Evolutionary conservation across 2,113 vertebrate species (phyloP), one percentile per base, ranked within the genome.

Genomic region (Caracal caracal): DNA sequence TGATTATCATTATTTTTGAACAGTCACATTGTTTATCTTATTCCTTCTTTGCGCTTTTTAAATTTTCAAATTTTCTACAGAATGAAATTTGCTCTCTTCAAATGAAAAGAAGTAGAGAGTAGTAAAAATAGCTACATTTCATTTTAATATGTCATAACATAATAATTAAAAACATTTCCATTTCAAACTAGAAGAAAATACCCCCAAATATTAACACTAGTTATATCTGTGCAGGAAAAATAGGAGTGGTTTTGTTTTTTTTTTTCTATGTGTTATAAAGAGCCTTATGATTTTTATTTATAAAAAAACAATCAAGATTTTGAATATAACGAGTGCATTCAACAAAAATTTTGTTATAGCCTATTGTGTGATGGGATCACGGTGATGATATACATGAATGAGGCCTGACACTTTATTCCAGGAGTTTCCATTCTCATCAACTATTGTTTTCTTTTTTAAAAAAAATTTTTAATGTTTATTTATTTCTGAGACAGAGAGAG

Each of bases 1-100:
- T 95, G 66, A 89, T 96, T 88, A 43, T 86, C 24, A 87, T 56
- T 82, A 22, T 75, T 94, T 95, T 91, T 51, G 30, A 93, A 95
- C 66, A 53, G 61, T 91, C 19, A 49, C 10, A 26, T 35, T 65
- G 9, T 17, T 1, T 35, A 33, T 90, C 13, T 78, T 51, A 47
- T 61, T 49, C 26, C 63, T 90, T 78, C 70, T 76, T 35, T 33
- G 37, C 35, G 7, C 33, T 70, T 71, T 35, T 73, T 26, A 28
- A 85, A 40, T 49, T 84, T 78, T 70, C 22, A 56, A 40, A 53
- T 68, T 56, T 92, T 82, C 12, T 66, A 33, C 7, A 92, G 40
- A 76, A 85, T 59, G 22, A 92, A 88, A 85, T 88, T 82, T 88
- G 9, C 37, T 80, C 22, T 30, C 0, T 88, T 93, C 11, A 75